Conservation (phyloP, 2,797 vertebrate species). For the Lacerta viridis region DNA sequence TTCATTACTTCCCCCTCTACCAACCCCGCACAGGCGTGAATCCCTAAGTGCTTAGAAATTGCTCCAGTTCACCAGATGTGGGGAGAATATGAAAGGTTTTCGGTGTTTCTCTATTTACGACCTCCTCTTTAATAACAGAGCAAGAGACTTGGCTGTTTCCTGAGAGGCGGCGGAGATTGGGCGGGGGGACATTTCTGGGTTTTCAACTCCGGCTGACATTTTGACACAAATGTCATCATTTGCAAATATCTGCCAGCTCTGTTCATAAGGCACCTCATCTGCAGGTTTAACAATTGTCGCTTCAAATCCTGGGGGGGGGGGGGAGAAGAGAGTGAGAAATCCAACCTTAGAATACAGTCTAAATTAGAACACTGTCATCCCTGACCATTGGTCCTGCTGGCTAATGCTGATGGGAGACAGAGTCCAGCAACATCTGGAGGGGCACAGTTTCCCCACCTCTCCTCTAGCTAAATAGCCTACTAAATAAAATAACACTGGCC, state of each 20-base stretch:
- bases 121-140: not conserved
- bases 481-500: too few species aligned
- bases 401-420: too few species aligned
- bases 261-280: not conserved
- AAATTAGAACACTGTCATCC: too few species aligned
- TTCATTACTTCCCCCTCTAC: conserved; percentile 20
- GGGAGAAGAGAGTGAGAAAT: not conserved
- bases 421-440: too few species aligned
- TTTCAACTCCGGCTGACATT: not conserved
- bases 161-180: not conserved
- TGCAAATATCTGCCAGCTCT: not conserved
- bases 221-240: rapidly evolving
- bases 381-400: too few species aligned
- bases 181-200: not conserved
- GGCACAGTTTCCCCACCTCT: too few species aligned
- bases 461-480: too few species aligned
- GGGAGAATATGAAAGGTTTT: not conserved
- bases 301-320: not conserved
- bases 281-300: not conserved
- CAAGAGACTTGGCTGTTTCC: not conserved
- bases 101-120: not conserved
- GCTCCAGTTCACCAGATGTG: not conserved
- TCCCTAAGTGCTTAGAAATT: conserved; percentile 23
- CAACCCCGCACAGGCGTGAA: not conserved
- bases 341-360: not conserved